phyloP scores from a whole-genome alignment of 2,888 invertebrate genomes.

The Acrocyrtus sp. region DNA sequence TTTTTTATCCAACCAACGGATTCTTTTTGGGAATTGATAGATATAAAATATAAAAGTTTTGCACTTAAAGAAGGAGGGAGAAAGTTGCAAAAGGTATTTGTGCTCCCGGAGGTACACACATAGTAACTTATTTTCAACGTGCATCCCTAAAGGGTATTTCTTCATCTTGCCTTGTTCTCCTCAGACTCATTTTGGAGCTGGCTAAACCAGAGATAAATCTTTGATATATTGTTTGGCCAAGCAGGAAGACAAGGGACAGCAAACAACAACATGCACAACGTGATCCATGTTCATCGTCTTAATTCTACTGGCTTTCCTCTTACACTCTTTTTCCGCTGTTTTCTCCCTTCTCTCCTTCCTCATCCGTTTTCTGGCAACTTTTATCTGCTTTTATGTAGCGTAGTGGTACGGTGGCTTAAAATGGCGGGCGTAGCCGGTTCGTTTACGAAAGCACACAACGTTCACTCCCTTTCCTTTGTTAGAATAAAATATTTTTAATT shows the following conservation, averaged over 20 bases:
- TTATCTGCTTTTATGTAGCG: not conserved
- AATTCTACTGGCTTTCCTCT: constrained; percentile 4
- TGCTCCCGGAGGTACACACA: constrained; percentile 5
- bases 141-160: constrained; percentile 28
- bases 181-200: not conserved
- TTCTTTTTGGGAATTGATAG: too few relatives aligned
- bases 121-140: constrained; percentile 15
- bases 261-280: too few relatives aligned
- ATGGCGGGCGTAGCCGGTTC: not conserved
- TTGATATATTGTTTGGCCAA: constrained; percentile 46
- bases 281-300: constrained; percentile 5
- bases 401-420: constrained; percentile 3
- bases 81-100: too few relatives aligned
- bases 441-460: constrained; percentile 12
- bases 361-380: too few relatives aligned
- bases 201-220: constrained; percentile 41
- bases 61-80: too few relatives aligned
- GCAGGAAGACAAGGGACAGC: constrained; percentile 8
- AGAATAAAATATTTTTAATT: too few relatives aligned
- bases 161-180: constrained; percentile 10
- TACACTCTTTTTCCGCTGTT: too few relatives aligned
- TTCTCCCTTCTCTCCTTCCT: too few relatives aligned
- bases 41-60: too few relatives aligned
- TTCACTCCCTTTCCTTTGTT: too few relatives aligned
- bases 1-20: too few relatives aligned